Base-by-base conservation (phyloP, 2,888 invertebrate species). In the Druceiella hillmani region DNA sequence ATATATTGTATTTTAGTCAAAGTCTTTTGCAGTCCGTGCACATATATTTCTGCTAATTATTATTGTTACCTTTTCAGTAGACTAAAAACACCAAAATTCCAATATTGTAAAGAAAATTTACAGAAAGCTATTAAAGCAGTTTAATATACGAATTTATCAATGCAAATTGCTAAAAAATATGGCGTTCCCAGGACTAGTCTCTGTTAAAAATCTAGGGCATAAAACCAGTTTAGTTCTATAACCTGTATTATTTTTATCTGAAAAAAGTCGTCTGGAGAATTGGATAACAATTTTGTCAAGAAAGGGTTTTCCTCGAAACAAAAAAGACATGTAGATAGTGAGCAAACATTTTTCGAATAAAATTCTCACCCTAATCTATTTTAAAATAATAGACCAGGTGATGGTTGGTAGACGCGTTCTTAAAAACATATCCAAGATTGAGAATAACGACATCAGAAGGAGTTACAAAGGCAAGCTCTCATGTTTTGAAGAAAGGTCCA, bases 401-500 rank as follows among this genome's bases (percentile, higher is more conserved):
- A 35, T 14, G 43, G 41, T 5, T 46, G 50, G 47, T 36, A 5
- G 42, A 41, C 33, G 46, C 47, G 26, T 53, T 55, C 43, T 45
- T 55, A 27, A 53, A 49, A 45, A 40, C 52, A 36, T 51, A 55
- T 28, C 50, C 52, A 6, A 41, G 22, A 26, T 41, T 55, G 43
- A 35, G 32, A 11, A 22, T 34, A 36, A 42, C 50, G 38, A 52
- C 46, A 4, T 41, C 41, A 4, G 52, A 54, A 40, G 48, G 48
- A 34, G 51, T 54, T 2, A 52, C 48, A 35, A 38, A 48, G 30
- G 50, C 54, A 15, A 53, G 54, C 41, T 48, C 51, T 13, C 49
- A 46, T 44, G 52, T 55, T 7, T 49, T 50, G 26, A 53, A 57
- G 46, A 35, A 14, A 6, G 46, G 55, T 36, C 51, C 53, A 35